phyloP scores from a whole-genome alignment of 2,888 invertebrate species.

The Stomorhina lunata region DNA sequence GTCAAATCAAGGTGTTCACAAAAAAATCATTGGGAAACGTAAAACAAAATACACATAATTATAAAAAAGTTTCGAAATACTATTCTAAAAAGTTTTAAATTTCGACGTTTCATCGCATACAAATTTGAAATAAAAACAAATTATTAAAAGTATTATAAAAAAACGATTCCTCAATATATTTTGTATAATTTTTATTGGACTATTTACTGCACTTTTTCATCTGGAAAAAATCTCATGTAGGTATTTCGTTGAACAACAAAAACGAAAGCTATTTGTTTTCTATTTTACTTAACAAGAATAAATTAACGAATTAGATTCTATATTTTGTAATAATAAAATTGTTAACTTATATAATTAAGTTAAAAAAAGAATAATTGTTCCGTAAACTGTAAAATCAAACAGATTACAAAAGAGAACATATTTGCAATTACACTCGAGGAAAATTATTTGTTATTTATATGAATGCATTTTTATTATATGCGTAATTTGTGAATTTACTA shows the following conservation, averaged over 20 bases:
- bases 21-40: constrained; percentile 26
- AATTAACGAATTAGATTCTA: neutral
- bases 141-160: neutral
- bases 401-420: neutral
- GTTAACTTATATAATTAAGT: constrained; percentile 46
- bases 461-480: too few species aligned
- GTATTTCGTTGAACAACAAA: constrained; percentile 24
- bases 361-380: neutral
- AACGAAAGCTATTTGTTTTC: neutral
- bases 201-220: neutral
- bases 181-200: neutral
- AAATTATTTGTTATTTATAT: neutral
- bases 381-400: neutral
- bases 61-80: neutral
- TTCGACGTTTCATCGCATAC: neutral
- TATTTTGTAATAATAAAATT: too few species aligned
- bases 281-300: neutral
- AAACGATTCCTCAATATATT: neutral
- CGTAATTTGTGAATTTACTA: too few species aligned
- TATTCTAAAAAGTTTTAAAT: neutral
- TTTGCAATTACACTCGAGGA: neutral
- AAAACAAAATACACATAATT: constrained; percentile 44
- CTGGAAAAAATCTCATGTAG: constrained; percentile 21
- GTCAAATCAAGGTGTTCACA: constrained; percentile 2
- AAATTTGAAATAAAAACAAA: neutral